Evolutionary conservation across 2,888 invertebrate species (phyloP), one percentile per base, ranked within the genome.

Genomic region (Venusia cambrica): DNA sequence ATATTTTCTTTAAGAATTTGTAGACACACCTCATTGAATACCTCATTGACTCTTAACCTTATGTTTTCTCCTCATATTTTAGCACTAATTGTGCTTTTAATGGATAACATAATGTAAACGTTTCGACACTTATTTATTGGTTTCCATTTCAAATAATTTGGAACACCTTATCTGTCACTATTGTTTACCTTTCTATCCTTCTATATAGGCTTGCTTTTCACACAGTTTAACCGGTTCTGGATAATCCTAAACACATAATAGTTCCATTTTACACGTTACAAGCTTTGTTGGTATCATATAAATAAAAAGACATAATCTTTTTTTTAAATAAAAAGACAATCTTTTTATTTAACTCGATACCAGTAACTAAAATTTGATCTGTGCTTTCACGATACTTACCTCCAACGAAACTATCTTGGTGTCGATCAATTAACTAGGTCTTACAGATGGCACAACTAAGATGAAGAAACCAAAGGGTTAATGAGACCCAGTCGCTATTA

Each of bases 1-100:
- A n/a, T n/a, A n/a, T n/a, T n/a, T n/a, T n/a, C n/a, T n/a, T 54
- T 53, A 54, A 46, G 51, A 57, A 60, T 51, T 45, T 48, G 47
- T 56, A 54, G 59, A 58, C 50, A 50, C 45, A 52, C 50, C 45
- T 42, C 36, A 45, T 45, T 43, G 37, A 46, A 44, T 45, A 46
- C 29, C 45, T 48, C 42, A 45, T 48, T 51, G 46, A 48, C 48
- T 46, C 18, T 40, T 43, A 38, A 48, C 48, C 48, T 51, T 42
- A 30, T 40, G 42, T 48, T 51, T 51, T 48, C 48, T 48, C 48
- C 38, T 43, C 48, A 38, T 46, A 48, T 40, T 46, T 51, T 35
- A 46, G 27, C 40, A 30, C 42, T 51, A 48, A 48, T 48, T 48
- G 42, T 34, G 25, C 24, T 36, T 41, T n/a, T 31, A 35, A 38